Percentiles rank a stretch among this genome's conserved stretches.
Evolutionary conservation across 2,113 vertebrate genomes (phyloP).

Genomic region (Thunnus thynnus): DNA sequence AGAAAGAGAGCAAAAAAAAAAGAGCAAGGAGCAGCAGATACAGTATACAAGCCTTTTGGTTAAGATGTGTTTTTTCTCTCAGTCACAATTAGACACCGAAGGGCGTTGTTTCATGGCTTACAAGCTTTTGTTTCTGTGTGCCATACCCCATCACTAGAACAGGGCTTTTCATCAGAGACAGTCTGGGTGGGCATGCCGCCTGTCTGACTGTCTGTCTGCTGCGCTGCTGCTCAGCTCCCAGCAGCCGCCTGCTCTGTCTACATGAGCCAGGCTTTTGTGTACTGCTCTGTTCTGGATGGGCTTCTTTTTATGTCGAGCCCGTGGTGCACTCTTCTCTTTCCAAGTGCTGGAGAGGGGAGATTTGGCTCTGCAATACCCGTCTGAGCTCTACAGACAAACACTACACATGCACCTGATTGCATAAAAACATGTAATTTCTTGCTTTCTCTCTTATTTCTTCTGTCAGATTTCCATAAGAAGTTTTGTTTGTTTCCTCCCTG

Average conservation of each 20-base stretch:
- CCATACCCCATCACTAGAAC: conserved; percentile 49
- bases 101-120: conserved; percentile 55
- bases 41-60: background rate
- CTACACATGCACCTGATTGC: background rate
- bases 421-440: background rate
- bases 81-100: conserved; percentile 29
- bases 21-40: conserved; percentile 7
- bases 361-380: conserved; percentile 12
- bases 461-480: conserved; percentile 42
- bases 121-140: conserved; percentile 70
- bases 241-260: conserved; percentile 67
- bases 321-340: conserved; percentile 46
- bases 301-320: conserved; percentile 60
- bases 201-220: conserved; percentile 63
- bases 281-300: conserved; percentile 54
- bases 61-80: conserved; percentile 28
- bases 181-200: conserved; percentile 73
- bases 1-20: background rate
- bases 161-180: conserved; percentile 65
- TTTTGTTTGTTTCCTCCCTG: conserved; percentile 30
- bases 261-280: conserved; percentile 78
- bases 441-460: background rate
- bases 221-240: conserved; percentile 64
- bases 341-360: conserved; percentile 36
- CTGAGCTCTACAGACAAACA: background rate